These are phyloP conservation scores for Pelosia muscerda DNA, from an alignment of 2,888 invertebrate species.

Conservation along the genomic window DNA sequence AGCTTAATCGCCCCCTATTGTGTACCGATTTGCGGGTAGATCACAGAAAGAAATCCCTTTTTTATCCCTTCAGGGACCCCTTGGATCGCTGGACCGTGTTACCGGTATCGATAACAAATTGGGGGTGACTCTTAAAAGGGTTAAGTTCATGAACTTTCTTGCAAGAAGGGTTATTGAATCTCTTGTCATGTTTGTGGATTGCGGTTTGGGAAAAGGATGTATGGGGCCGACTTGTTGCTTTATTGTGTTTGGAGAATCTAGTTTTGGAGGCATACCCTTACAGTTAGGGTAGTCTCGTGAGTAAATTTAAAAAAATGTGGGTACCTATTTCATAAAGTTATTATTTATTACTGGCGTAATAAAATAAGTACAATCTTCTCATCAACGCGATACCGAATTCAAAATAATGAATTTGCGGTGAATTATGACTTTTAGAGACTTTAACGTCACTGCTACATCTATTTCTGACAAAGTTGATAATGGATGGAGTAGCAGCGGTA, in stretches of 20 bases:
- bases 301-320: neutral
- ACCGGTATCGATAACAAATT: constrained; percentile 84
- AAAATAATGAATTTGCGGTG: too few relatives aligned
- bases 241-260: neutral
- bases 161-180: constrained; percentile 68
- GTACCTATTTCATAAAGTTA: too few relatives aligned
- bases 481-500: too few relatives aligned
- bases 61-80: constrained; percentile 76
- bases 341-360: too few relatives aligned
- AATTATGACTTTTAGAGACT: too few relatives aligned
- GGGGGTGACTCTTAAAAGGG: constrained; percentile 75
- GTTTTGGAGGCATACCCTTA: neutral
- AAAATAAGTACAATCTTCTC: too few relatives aligned
- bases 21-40: constrained; percentile 79
- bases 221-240: constrained; percentile 36
- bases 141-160: constrained; percentile 70
- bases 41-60: constrained; percentile 78
- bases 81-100: constrained; percentile 71
- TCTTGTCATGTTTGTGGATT: constrained; percentile 44
- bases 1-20: constrained; percentile 75
- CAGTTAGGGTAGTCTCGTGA: neutral
- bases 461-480: too few relatives aligned
- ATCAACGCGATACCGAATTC: too few relatives aligned
- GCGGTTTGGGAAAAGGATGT: constrained; percentile 11
- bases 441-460: too few relatives aligned